phyloP scores from a whole-genome alignment of 2,113 vertebrate species.

The Sinocyclocheilus anophthalmus region DNA sequence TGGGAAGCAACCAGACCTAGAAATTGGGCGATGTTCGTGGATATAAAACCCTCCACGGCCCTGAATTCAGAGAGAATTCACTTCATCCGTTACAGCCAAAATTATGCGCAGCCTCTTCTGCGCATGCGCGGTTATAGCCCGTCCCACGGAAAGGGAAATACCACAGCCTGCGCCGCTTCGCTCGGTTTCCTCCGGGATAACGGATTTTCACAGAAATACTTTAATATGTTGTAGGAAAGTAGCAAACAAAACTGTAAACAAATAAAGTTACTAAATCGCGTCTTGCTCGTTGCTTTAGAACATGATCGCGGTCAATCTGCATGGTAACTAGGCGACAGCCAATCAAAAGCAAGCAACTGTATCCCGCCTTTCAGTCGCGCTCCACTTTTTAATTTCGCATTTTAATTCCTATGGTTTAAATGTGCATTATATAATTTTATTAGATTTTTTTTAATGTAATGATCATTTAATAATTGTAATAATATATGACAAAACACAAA shows the following conservation, averaged over 20 bases:
- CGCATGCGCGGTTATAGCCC: constrained; percentile 10
- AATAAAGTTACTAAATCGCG: background rate
- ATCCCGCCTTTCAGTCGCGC: constrained; percentile 32
- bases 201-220: background rate
- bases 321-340: constrained; percentile 63
- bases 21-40: constrained; percentile 84
- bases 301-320: constrained; percentile 65
- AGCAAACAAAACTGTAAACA: background rate
- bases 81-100: constrained; percentile 81
- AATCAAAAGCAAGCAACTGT: constrained; percentile 59
- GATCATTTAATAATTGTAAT: background rate
- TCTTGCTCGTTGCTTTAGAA: background rate
- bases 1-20: constrained; percentile 79
- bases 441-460: too few relatives aligned
- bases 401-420: too few relatives aligned
- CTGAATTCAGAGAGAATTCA: constrained; percentile 73
- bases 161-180: background rate
- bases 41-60: constrained; percentile 82
- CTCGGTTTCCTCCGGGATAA: background rate
- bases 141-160: constrained; percentile 38
- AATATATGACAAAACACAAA: background rate
- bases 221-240: background rate
- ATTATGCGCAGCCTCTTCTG: constrained; percentile 53
- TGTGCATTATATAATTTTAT: background rate
- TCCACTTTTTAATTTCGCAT: background rate